phyloP scores from a whole-genome alignment of 2,797 vertebrate species.

The Margarornis squamiger region DNA sequence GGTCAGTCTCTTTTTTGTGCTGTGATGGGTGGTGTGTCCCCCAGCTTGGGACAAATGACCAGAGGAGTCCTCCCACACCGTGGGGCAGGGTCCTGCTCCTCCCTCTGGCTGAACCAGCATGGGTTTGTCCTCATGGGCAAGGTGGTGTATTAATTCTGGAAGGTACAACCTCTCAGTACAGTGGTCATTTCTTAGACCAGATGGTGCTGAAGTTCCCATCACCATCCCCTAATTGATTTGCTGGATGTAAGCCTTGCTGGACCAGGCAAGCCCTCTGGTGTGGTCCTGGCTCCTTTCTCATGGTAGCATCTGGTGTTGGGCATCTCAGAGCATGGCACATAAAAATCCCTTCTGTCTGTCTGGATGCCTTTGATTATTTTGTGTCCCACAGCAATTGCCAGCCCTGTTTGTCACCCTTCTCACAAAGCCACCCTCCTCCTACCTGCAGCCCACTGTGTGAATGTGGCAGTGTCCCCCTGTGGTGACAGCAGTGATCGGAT shows the following conservation, averaged over 20 bases:
- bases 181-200: not conserved
- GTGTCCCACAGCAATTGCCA: not conserved
- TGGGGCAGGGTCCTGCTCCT: not conserved
- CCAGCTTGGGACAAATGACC: not conserved
- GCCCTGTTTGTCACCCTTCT: not conserved
- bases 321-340: not conserved
- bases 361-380: not conserved
- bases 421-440: not conserved
- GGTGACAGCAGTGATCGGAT: not conserved
- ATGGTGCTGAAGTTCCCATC: not conserved
- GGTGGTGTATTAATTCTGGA: not conserved
- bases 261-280: not conserved
- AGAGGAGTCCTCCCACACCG: not conserved
- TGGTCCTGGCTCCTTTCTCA: not conserved
- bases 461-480: not conserved
- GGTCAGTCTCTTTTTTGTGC: not conserved
- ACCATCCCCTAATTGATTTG: not conserved
- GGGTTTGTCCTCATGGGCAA: not conserved
- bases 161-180: not conserved
- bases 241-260: not conserved
- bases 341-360: not conserved
- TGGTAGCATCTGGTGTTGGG: not conserved
- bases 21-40: not conserved
- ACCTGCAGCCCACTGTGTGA: accelerated
- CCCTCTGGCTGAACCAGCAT: accelerated